Evolutionary conservation across 2,113 vertebrate genomes (phyloP), one percentile per base, ranked within the genome.

Genomic region (Caretta caretta): DNA sequence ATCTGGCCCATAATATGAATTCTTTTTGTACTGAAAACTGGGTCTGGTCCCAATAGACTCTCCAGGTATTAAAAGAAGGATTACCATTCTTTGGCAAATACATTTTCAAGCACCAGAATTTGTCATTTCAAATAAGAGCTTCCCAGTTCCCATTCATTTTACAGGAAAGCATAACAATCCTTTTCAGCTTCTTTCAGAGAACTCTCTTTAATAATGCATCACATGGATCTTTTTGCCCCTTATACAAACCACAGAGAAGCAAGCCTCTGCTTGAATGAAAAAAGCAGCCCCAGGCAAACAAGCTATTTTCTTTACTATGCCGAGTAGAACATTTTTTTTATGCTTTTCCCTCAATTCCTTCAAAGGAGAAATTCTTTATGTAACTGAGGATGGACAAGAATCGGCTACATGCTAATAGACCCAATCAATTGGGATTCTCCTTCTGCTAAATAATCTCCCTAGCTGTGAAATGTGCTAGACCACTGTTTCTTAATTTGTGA

Each of bases 381-480:
- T 85, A 92, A 91, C 92, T 95, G 89, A 93, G 86, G 57, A 81
- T 59, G 62, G 51, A 35, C 0, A 1, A 93, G 46, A 93, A 50
- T 79, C 59, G 83, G 53, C 79, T 82, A 16, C 85, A 42, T 82
- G 42, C 57, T 96, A 95, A 87, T 81, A 95, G 57, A 50, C 57
- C 57, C 72, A 90, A 85, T 85, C 27, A 5, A 75, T 79, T 65
- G 29, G 89, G n/a, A 92, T 97, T 93, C 95, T 95, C 65, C 65
- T 31, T 94, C 92, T 81, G 10, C 81, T 91, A 53, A 38, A 72
- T 95, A 93, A 95, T 95, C 79, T 93, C 75, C 87, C 94, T 81
- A 90, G 49, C 59, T 79, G 6, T 54, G 88, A 27, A 79, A 53
- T n/a, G 10, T 50, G 50, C 24, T n/a, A n/a, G 46, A 83, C 35